Percentiles rank a stretch among this genome's conserved stretches.
Conservation (phyloP, 1,140 invertebrate genomes). For the Liolophura sinensis region DNA sequence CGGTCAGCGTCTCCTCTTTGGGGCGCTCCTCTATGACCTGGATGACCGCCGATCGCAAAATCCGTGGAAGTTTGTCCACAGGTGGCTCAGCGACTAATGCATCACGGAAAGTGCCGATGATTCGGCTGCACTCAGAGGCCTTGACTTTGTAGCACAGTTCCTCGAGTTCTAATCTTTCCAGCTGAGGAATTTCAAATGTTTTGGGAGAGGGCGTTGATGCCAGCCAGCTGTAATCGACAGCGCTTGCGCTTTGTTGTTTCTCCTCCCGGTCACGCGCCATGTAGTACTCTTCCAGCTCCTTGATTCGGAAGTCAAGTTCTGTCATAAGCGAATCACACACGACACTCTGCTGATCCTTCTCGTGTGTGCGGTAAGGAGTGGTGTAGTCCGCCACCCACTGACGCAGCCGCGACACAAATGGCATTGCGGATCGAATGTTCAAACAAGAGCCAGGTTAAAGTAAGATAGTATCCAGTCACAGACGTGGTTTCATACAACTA, state of each 20-base stretch:
- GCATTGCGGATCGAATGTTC: too few species aligned
- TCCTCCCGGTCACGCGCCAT: conserved; percentile 29
- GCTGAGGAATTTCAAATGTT: conserved; percentile 45
- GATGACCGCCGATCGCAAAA: conserved; percentile 41
- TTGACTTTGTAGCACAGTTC: conserved; percentile 48
- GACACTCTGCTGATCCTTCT: conserved; percentile 32
- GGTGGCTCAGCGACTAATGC: conserved; percentile 35
- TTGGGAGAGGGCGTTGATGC: conserved; percentile 29
- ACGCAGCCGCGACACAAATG: too few species aligned
- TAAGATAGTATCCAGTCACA: too few species aligned
- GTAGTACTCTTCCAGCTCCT: conserved; percentile 29
- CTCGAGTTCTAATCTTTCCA: conserved; percentile 50
- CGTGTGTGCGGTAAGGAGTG: conserved; percentile 16
- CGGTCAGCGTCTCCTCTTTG: conserved; percentile 35
- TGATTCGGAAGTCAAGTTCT: conserved; percentile 38
- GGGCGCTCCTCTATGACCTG: conserved; percentile 45
- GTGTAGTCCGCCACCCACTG: too few species aligned
- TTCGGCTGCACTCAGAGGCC: conserved; percentile 38
- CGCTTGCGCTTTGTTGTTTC: conserved; percentile 27
- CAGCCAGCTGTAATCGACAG: conserved; percentile 54
- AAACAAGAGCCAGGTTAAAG: too few species aligned
- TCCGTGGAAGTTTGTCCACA: conserved; percentile 35
- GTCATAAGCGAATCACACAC: conserved; percentile 41
- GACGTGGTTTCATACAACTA: too few species aligned
- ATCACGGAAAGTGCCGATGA: conserved; percentile 47